Conservation (phyloP, 2,113 vertebrate genomes). For the Phaethornis superciliosus region DNA sequence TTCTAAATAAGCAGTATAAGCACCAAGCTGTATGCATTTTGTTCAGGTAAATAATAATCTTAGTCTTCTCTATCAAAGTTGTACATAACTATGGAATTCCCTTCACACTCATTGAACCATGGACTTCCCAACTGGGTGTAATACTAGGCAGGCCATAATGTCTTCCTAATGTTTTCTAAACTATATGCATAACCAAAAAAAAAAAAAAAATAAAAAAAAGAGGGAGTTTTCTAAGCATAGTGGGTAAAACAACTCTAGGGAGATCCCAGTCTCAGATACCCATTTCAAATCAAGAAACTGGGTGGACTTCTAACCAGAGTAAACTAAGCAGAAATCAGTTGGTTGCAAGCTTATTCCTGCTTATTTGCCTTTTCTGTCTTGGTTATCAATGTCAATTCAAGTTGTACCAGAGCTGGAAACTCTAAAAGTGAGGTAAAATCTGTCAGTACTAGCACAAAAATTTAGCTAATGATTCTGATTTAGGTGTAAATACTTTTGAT, state of each 20-base stretch:
- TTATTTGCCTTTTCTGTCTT: not conserved
- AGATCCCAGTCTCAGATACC: not conserved
- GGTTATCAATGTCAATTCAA: not conserved
- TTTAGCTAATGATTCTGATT: not conserved
- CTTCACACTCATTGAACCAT: not conserved
- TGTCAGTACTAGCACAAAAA: not conserved
- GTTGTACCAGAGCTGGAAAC: not conserved
- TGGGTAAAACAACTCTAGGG: not conserved
- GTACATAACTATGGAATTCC: not conserved
- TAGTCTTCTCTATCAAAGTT: not conserved
- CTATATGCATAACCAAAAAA: not conserved
- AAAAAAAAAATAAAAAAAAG: not conserved
- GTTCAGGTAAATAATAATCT: not conserved
- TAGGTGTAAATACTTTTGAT: not conserved
- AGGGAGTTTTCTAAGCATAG: not conserved
- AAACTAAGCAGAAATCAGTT: not conserved
- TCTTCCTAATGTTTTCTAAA: not conserved
- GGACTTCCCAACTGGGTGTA: not conserved
- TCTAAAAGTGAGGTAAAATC: not conserved
- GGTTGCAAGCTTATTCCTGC: not conserved
- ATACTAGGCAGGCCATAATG: not conserved
- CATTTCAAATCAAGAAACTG: not conserved
- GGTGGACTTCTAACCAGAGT: not conserved
- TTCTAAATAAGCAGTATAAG: not conserved
- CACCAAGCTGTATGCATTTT: fast-evolving